phyloP scores from a whole-genome alignment of 2,113 vertebrate species.

The Cinclus cinclus region DNA sequence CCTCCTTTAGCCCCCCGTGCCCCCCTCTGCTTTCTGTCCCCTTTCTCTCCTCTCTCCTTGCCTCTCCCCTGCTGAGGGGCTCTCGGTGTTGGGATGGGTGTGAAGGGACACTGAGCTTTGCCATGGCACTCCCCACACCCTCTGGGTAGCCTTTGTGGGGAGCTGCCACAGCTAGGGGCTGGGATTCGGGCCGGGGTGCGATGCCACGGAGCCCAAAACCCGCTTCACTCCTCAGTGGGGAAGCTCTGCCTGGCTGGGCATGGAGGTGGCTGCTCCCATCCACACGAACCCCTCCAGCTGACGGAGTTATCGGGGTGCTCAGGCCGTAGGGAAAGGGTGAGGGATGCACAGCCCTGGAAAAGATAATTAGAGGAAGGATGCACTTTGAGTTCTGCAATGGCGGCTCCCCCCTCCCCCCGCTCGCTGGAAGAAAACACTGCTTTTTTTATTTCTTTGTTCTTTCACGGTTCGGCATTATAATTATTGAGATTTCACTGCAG shows the following conservation, averaged over 20 bases:
- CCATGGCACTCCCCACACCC: rapidly evolving
- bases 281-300: rapidly evolving
- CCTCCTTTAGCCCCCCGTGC: background rate
- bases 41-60: background rate
- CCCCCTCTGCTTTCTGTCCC: background rate
- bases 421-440: slow-evolving; percentile 17
- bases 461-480: slow-evolving; percentile 36
- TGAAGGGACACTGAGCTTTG: background rate
- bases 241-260: rapidly evolving
- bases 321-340: background rate
- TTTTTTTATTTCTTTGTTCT: slow-evolving; percentile 56
- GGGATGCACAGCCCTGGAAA: background rate
- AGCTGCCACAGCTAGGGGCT: background rate
- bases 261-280: background rate
- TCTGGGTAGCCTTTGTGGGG: rapidly evolving
- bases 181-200: rapidly evolving
- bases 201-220: background rate
- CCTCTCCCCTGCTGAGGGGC: background rate
- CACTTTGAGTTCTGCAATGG: background rate
- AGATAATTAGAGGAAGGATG: slow-evolving; percentile 12
- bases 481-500: slow-evolving; percentile 65
- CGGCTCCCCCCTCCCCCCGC: background rate
- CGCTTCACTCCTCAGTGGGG: rapidly evolving
- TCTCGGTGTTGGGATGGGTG: background rate
- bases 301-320: rapidly evolving